Conservation (phyloP, 2,797 vertebrate species). For the Decapterus maruadsi region DNA sequence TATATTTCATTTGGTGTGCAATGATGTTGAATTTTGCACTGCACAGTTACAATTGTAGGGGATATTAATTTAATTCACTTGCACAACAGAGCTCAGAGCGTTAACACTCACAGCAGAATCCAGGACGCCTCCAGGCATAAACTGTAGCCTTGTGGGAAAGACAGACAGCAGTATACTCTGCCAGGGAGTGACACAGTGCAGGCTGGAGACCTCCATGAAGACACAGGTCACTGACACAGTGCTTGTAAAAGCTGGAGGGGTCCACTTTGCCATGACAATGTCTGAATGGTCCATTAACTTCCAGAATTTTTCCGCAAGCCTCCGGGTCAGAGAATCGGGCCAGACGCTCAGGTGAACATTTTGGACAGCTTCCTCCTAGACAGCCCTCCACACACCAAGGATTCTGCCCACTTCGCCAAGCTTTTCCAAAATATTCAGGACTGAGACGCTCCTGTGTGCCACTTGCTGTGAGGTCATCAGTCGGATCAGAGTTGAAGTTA, state of each 20-base stretch:
- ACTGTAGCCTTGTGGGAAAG: slow-evolving; percentile 57
- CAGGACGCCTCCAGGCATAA: slow-evolving; percentile 68
- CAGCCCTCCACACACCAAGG: slow-evolving; percentile 71
- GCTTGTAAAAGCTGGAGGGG: slow-evolving; percentile 67
- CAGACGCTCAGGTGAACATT: slow-evolving; percentile 64
- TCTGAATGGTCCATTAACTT: slow-evolving; percentile 77
- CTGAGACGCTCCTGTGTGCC: slow-evolving; percentile 36
- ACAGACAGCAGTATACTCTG: slow-evolving; percentile 71
- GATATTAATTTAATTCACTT: slow-evolving; percentile 70
- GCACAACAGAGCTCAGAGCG: slow-evolving; percentile 47
- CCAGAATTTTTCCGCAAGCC: slow-evolving; percentile 63
- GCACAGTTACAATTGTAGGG: slow-evolving; percentile 50
- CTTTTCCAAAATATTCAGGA: slow-evolving; percentile 59
- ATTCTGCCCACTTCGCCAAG: slow-evolving; percentile 73
- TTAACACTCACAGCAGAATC: slow-evolving; percentile 75
- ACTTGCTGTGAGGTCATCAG: slow-evolving; percentile 67
- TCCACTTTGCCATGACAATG: slow-evolving; percentile 73
- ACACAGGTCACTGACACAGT: slow-evolving; percentile 78
- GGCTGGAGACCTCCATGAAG: slow-evolving; percentile 62
- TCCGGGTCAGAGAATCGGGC: slow-evolving; percentile 55
- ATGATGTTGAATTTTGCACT: slow-evolving; percentile 70
- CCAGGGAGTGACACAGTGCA: slow-evolving; percentile 66
- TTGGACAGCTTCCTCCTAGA: slow-evolving; percentile 64
- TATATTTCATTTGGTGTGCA: slow-evolving; percentile 69
- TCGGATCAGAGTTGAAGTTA: slow-evolving; percentile 77